Evolutionary conservation across 2,888 invertebrate species (phyloP).

Genomic region (Hypolimnas misippus): DNA sequence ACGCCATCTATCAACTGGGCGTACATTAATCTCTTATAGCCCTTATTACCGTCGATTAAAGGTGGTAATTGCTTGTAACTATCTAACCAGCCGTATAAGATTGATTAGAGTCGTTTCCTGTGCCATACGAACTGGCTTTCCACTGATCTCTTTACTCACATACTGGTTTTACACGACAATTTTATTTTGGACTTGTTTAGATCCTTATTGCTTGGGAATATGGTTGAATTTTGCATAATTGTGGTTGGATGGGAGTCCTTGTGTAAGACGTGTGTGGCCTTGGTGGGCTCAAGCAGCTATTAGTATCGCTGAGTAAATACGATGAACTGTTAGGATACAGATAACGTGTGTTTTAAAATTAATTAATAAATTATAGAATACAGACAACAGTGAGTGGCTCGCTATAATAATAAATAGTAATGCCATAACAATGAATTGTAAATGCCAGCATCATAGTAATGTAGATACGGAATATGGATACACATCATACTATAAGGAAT

Average conservation of each 20-base stretch:
- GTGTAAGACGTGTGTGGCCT: constrained; percentile 36
- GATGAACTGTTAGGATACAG: constrained; percentile 32
- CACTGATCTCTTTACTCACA: constrained; percentile 58
- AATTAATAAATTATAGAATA: background rate
- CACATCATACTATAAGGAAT: no score
- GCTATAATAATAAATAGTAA: background rate
- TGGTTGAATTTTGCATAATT: constrained; percentile 33
- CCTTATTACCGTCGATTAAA: constrained; percentile 41
- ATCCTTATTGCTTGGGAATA: constrained; percentile 29
- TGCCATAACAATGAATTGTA: constrained; percentile 4
- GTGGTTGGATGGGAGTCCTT: constrained; percentile 10
- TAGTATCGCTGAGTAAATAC: constrained; percentile 32
- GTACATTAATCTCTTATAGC: constrained; percentile 38
- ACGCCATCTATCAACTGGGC: constrained; percentile 35
- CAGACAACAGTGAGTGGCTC: background rate
- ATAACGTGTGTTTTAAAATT: constrained; percentile 15
- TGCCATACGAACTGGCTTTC: constrained; percentile 54
- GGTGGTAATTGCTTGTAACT: constrained; percentile 44
- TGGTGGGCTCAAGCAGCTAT: constrained; percentile 34
- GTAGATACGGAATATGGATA: no score
- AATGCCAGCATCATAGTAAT: no score
- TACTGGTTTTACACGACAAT: constrained; percentile 46
- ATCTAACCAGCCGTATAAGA: constrained; percentile 43
- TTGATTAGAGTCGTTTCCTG: constrained; percentile 58
- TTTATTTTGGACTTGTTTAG: constrained; percentile 35